Evolutionary conservation across 2,797 vertebrate genomes (phyloP).

Genomic region (Arrhamphus sclerolepis): DNA sequence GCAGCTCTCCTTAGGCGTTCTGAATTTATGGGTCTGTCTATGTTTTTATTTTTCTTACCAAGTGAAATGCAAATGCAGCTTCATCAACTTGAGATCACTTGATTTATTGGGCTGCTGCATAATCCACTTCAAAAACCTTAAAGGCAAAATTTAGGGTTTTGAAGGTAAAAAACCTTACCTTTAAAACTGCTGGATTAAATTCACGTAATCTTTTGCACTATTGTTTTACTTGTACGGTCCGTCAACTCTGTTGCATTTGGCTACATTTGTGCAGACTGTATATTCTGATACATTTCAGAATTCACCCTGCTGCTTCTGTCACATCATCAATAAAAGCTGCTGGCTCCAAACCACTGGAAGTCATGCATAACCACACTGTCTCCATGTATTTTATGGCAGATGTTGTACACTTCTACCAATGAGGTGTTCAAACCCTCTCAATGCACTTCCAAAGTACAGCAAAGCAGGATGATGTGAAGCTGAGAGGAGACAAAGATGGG

Average conservation of each 20-base stretch:
- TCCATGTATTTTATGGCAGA: conserved; percentile 10
- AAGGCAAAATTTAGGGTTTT: no score
- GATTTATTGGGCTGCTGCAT: neutral
- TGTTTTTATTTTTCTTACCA: neutral
- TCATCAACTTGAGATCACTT: neutral
- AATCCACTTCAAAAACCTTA: no score
- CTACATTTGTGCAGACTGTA: no score
- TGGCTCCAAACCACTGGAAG: neutral
- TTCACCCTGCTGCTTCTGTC: no score
- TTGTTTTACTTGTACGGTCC: no score
- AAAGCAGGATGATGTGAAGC: no score
- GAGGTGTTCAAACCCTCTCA: neutral
- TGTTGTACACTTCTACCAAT: neutral
- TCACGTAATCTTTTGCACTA: no score
- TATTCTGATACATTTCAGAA: neutral
- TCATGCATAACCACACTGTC: neutral
- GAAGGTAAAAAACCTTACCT: no score
- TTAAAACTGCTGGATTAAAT: neutral
- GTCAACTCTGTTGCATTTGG: neutral
- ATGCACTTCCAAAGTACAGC: no score
- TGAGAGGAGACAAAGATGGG: no score
- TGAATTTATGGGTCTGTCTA: neutral
- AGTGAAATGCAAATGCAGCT: neutral
- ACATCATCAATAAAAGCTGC: neutral
- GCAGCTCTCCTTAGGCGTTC: neutral